Evolutionary conservation across 2,113 vertebrate species (phyloP), one percentile per base, ranked within the genome.

Genomic region (Rhinogobius similis): DNA sequence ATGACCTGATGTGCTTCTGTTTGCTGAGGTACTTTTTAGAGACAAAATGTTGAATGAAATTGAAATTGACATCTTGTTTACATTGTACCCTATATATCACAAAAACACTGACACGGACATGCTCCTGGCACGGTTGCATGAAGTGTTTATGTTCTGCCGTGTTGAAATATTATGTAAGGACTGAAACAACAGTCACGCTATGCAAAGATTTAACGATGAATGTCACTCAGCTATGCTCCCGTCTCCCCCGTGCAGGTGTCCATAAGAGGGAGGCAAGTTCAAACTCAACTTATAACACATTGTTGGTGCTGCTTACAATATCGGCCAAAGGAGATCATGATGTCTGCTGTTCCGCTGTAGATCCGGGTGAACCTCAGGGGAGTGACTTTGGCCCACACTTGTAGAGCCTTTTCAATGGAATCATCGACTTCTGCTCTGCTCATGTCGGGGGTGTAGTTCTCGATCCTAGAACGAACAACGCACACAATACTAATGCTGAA

Each of bases 321-420:
- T 1, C 23, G 26, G n/a, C 46, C 71, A 55, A 98, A 99, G 59
- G 92, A 93, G 80, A 98, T 94, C 90, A 94, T 91, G 83, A 99
- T 98, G 86, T 98, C 96, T 16, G 94, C 94, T 2, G 78, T 84
- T 73, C 84, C 87, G 0, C 85, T 65, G 2, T 86, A 36, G 71
- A 92, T 43, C 20, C 62, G 92, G 1, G 39, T 92, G 90, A 99
- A 98, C 2, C 52, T 95, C 77, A 98, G 36, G 6, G 93, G 91
- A 9, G 95, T 93, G 16, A 91, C 92, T 0, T 59, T 65, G 56
- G 95, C 96, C 96, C 97, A 99, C 13, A 96, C 75, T 39, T 87
- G 32, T 24, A 98, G 85, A 2, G 96, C 97, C 82, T 58, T 92
- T 61, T 0, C 2, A 10, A 98, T 75, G 32, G 93, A 87, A 10